Evolutionary conservation across 2,888 invertebrate species (phyloP).

Genomic region (Dusona sp.): DNA sequence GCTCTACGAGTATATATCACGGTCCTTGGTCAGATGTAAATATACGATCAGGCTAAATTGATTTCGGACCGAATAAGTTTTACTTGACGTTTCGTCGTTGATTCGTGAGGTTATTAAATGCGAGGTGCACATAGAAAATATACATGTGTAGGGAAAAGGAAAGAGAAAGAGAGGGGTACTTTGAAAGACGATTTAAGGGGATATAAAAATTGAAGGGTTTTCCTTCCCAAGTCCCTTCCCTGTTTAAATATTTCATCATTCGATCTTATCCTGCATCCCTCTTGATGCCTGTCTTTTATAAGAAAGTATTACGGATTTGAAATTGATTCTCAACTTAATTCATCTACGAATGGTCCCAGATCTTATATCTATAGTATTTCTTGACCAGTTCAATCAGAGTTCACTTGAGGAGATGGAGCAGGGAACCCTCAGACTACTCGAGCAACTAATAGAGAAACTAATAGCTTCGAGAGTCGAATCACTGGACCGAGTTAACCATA

Average conservation of each 20-base stretch:
- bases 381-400: conserved; percentile 48
- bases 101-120: conserved; percentile 43
- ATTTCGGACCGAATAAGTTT: conserved; percentile 43
- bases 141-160: neutral
- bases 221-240: neutral
- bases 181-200: neutral
- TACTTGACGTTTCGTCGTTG: conserved; percentile 18
- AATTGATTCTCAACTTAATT: conserved; percentile 47
- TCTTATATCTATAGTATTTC: conserved; percentile 39
- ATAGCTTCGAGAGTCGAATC: conserved; percentile 55
- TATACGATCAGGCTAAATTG: conserved; percentile 27
- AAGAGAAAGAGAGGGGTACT: neutral
- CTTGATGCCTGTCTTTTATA: conserved; percentile 3
- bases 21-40: conserved; percentile 14
- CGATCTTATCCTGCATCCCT: neutral
- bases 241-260: neutral
- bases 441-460: conserved; percentile 65
- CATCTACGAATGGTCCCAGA: neutral
- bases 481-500: conserved; percentile 6
- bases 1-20: conserved; percentile 9
- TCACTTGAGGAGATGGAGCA: conserved; percentile 14
- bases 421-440: conserved; percentile 36
- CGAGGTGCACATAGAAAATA: neutral
- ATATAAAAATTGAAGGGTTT: conserved; percentile 5
- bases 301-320: conserved; percentile 23